Evolutionary conservation across 2,113 vertebrate genomes (phyloP), one percentile per base, ranked within the genome.

Genomic region (Octodon degus): DNA sequence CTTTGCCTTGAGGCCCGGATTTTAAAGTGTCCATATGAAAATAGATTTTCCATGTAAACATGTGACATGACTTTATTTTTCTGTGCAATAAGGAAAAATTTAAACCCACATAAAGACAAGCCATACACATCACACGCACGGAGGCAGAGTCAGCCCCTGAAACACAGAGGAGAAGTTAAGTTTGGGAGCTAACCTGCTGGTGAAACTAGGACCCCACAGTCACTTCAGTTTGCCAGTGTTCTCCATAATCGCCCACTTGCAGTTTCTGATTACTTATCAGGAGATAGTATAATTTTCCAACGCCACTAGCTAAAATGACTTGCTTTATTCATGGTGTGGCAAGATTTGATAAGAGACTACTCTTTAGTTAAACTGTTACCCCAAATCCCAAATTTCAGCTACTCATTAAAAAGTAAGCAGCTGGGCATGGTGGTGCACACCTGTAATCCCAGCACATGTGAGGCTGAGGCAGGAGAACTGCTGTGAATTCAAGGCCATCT

Each of bases 1-100:
- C 58, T 74, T 93, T 95, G 95, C 47, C 67, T 72, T 88, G 76
- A 84, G 96, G 95, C 37, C 43, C 94, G 74, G 47, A 83, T 68
- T 70, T 81, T 77, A 53, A 82, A 63, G 43, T 63, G 25, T 60
- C 84, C 86, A n/a, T 84, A 34, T 60, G 50, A 24, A 91, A 88
- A 55, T 16, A 83, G 55, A 62, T 20, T 88, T 97, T 60, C 63
- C 30, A 2, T 70, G 2, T 47, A 86, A 77, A 83, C 8, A 34
- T 32, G 58, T 79, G 67, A 53, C 20, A 55, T 62, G 60, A 68
- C 63, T 58, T 67, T n/a, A 13, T 70, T 92, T 80, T 74, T 63
- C 90, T 55, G 4, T 88, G 47, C 55, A 40, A 63, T 47, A 89
- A 88, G 60, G 25, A 79, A 47, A 82, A 62, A 19, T 74, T 32